Evolutionary conservation across 2,113 vertebrate species (phyloP), one percentile per base, ranked within the genome.

Genomic region (Picathartes gymnocephalus): DNA sequence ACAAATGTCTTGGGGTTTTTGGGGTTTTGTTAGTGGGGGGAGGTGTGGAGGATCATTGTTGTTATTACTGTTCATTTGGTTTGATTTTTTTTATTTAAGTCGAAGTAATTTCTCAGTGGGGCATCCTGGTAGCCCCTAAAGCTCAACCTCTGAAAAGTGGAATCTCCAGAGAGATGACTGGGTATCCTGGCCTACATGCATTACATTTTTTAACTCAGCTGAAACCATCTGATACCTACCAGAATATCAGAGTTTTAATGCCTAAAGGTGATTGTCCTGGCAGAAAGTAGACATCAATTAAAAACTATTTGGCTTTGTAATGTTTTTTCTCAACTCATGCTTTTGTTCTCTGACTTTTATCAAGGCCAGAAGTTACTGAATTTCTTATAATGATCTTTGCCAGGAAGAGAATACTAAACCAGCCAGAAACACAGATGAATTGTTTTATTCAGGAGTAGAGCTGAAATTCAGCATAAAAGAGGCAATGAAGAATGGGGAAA

Each of bases 11-110:
- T 40, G 21, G 33, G n/a, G 6, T 22, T 20, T 54, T 22, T n/a
- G 27, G 22, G 8, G 15, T 40, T 13, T 37, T 47, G 28, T 42
- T n/a, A 20, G 9, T 3, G 0, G 0, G 2, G 9, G 18, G 0
- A 0, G 7, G 23, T 10, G 15, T 7, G 7, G 35, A 25, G 6
- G 7, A 4, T 35, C 5, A 0, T 35, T 8, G n/a, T 25, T 58
- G 7, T 42, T 50, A 25, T 50, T 66, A 9, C 57, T 31, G 3
- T 37, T 68, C 21, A 15, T 77, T 51, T 37, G 33, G 11, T 69
- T 69, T 60, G 22, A 21, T 10, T 0, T 45, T 47, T 6, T 66
- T 19, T n/a, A 20, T 66, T 88, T 20, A 58, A 68, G 13, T 56
- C 2, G 10, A 71, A 80, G 15, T 22, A 19, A n/a, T 80, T 81